Base-by-base conservation (phyloP, 2,113 vertebrate species). In the Lycocorax pyrrhopterus region DNA sequence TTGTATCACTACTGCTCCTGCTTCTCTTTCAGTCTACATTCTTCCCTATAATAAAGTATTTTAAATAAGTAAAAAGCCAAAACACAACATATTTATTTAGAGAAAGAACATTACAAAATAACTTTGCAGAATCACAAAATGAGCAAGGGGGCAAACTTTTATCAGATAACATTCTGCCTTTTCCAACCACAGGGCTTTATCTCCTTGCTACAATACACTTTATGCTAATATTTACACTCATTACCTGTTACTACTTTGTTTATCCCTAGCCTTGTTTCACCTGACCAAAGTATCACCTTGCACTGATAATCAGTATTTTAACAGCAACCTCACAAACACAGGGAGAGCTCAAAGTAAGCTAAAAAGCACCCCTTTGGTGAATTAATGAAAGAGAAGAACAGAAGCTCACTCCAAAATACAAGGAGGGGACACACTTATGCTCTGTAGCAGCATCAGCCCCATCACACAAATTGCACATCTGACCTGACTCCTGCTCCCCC, bases 261-360 rank as follows among this genome's bases (percentile, higher is more conserved):
- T 58, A 69, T 46, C 13, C 46, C 51, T 23, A 41, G 16, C 59
- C n/a, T 74, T 2, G 0, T 84, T 86, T 62, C 89, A 89, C 87
- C 37, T 46, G 67, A 37, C 25, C 44, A 6, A 92, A 88, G 62
- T 8, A 60, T 41, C 33, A 39, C 67, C 67, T 73, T 17, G 19
- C 19, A 52, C 15, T 18, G 47, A 43, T 0, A 59, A 74, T 32
- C 20, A 29, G 14, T 35, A 51, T 49, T 74, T 63, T 44, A 72
- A 76, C 33, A 44, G 49, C 13, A 35, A 3, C 27, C 16, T 83
- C 47, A 71, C 41, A 58, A 62, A 53, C 0, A 3, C 4, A 62
- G 0, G 0, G 3, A 39, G 30, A 64, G 27, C 23, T 35, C 52
- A 4, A 73, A 64, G 16, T 21, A 43, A 1, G 1, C 53, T 33